Evolutionary conservation across 2,113 vertebrate species (phyloP), one percentile per base, ranked within the genome.

Genomic region (Campylomormyrus tamandua): DNA sequence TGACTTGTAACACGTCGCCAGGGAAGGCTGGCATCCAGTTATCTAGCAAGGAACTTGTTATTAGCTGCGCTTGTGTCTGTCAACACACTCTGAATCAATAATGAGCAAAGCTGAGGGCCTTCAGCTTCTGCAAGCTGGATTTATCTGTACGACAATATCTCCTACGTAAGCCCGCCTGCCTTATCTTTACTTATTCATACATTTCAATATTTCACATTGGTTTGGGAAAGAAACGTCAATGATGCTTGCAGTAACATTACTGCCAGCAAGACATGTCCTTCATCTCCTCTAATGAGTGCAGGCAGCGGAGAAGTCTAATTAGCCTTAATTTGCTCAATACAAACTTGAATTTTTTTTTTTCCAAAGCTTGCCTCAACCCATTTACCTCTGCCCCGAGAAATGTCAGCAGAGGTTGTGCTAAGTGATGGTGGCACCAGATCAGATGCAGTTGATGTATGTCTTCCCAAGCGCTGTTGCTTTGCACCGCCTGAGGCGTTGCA

Each of bases 281-380:
- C 93, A 93, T 95, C 93, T 93, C 91, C 88, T 87, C 90, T 95
- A 94, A 96, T 94, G 92, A 94, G 91, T 90, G 74, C 9, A 90
- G 93, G 93, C 94, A 94, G 94, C 89, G 90, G 90, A 91, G 83
- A 90, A 92, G 93, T 93, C 93, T 94, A 94, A 94, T 95, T 94
- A 96, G 92, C 92, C 89, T 91, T 93, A 92, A 94, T 94, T 94
- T 92, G 92, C 92, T 94, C 92, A 89, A 92, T 91, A 90, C 91
- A 90, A 93, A 92, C 92, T 93, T 89, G 91, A 93, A 90, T 90
- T 86, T 91, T 88, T 89, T 93, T 7, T 77, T 91, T 77, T 17
- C 90, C 89, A 90, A 92, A 91, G 92, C 91, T 92, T 70, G 91
- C 88, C 93, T 90, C 80, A 89, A 92, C 93, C 91, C 87, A 91